Base-by-base conservation (phyloP, 2,113 vertebrate species). In the Tachycineta bicolor region DNA sequence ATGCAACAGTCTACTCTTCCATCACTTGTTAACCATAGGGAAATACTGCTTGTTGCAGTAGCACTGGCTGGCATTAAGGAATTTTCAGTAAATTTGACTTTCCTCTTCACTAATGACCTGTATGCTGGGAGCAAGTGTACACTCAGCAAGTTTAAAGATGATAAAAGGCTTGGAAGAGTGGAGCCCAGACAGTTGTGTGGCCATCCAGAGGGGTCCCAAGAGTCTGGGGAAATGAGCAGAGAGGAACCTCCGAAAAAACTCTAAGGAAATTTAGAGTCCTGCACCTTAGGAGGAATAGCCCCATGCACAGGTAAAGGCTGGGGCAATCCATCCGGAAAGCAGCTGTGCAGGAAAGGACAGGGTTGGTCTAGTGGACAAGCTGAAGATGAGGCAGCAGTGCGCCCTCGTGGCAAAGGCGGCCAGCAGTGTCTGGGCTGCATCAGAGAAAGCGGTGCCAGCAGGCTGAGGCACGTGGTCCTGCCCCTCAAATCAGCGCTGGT, bases 361-460 rank as follows among this genome's bases (percentile, higher is more conserved):
- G 75, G 31, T 14, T 43, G 59, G 31, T 16, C 49, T 23, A 4
- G 63, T 21, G 80, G 91, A 73, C 53, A 44, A 71, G 37, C 44
- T 68, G 93, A 88, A 94, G 91, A 69, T 83, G 83, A 90, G 67
- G 89, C 91, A 95, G 96, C 87, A 95, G 87, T 92, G 89, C 55
- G 25, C 87, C 86, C 93, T 96, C 71, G 46, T 95, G 94, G 94
- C 71, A 95, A 77, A 92, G 62, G 11, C 3, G 0, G 70, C 83
- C 88, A 79, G 64, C 62, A 44, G 41, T 55, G 9, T 29, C 31
- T 20, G 58, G 21, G 47, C 65, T 87, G 31, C 43, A 16, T 34
- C 43, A 5, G 49, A 49, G 53, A 82, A 39, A 83, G 33, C 21
- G 9, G 1, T 52, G 20, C 29, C 83, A 68, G 81, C 47, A 63